Base-by-base conservation (phyloP, 2,113 vertebrate genomes). In the Irena cyanogastra region DNA sequence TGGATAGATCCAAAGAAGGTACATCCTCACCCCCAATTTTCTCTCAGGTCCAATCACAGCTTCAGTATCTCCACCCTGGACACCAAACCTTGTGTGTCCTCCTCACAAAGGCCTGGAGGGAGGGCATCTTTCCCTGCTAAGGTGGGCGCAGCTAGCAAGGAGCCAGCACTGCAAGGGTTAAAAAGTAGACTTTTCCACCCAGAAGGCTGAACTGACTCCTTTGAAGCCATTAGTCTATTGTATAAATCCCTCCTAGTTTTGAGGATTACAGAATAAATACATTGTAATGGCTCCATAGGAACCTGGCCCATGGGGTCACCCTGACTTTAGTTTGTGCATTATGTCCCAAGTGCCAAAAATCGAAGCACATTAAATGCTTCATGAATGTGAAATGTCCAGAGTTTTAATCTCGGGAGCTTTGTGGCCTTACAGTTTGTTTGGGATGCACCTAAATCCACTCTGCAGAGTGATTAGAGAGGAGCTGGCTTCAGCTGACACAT, bases 151-250 rank as follows among this genome's bases (percentile, higher is more conserved):
- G 15, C 50, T 39, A 39, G 35, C 28, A 83, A 69, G 35, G 19
- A 65, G 12, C 18, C 37, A 35, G 64, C 28, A 72, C 53, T 80
- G 47, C 37, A 37, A 83, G 90, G 70, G 83, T 96, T 95, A 97
- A 94, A 89, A 95, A 94, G 63, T 45, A 71, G 70, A 24, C 53
- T 65, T 83, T 89, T 92, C 54, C 68, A 94, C 83, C 71, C 93
- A 92, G 84, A 88, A 83, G 76, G 83, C 78, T 83, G 35, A 56
- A 22, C 21, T 8, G 59, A 69, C 52, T 95, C 91, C 84, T 95
- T 94, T 96, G 95, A 97, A 97, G 94, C 89, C 65, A 41, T 91
- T 88, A 93, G 90, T 94, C 90, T 63, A 88, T 97, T 95, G 84
- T 95, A 63, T 83, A 96, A 93, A 97, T 90, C 85, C 94, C 94